phyloP scores from a whole-genome alignment of 2,888 invertebrate genomes.

The Melolontha melolontha region DNA sequence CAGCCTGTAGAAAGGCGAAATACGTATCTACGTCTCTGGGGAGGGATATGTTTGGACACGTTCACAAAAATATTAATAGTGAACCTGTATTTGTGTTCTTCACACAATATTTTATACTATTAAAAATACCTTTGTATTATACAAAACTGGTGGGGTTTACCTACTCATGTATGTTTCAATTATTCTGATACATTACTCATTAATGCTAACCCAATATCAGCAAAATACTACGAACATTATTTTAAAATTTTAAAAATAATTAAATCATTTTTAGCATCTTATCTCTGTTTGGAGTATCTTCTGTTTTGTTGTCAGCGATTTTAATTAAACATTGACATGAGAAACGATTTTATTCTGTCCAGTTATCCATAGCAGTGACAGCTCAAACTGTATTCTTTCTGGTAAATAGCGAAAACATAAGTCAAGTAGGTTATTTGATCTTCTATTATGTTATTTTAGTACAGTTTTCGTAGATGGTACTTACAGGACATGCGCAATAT shows the following conservation, averaged over 20 bases:
- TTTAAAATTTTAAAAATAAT: conserved; percentile 1
- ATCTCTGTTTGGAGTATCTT: background rate
- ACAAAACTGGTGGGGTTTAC: no score
- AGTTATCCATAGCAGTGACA: background rate
- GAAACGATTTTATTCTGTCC: conserved; percentile 16
- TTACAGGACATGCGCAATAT: conserved; percentile 22
- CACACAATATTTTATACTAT: no score
- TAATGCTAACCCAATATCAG: no score
- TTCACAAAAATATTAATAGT: no score
- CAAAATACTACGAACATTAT: background rate
- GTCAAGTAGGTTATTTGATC: background rate
- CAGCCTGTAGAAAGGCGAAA: no score
- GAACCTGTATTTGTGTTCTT: no score
- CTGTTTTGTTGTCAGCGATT: background rate
- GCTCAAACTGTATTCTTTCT: conserved; percentile 16
- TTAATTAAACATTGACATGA: conserved; percentile 16
- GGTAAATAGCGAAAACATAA: conserved; percentile 3
- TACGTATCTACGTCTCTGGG: no score
- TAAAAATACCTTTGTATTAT: no score
- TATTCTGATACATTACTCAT: no score
- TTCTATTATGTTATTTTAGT: conserved; percentile 17
- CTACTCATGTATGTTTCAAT: no score
- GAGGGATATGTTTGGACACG: no score
- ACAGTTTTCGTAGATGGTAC: conserved; percentile 23
- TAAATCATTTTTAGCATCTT: background rate